phyloP scores from a whole-genome alignment of 2,888 invertebrate genomes.

The Drosophila prostipennis region DNA sequence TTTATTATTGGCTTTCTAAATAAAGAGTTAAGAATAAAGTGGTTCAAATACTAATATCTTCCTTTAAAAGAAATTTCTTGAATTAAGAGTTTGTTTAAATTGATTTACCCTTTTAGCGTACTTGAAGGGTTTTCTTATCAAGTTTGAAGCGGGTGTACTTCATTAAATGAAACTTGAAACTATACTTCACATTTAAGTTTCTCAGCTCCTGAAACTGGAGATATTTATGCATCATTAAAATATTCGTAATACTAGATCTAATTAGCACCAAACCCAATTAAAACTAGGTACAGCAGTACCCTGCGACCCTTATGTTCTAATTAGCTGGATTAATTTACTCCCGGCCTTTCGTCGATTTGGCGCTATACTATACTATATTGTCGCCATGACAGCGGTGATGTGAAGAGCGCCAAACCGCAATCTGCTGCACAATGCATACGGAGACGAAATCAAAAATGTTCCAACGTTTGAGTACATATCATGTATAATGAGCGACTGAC shows the following conservation, averaged over 20 bases:
- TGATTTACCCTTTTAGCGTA: too few relatives aligned
- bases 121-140: too few relatives aligned
- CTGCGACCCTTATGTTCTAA: conserved; percentile 31
- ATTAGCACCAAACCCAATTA: background rate
- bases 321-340: conserved; percentile 67
- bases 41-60: too few relatives aligned
- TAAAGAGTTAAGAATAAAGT: too few relatives aligned
- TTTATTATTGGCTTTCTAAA: too few relatives aligned
- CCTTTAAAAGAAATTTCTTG: too few relatives aligned
- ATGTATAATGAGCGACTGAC: conserved; percentile 25
- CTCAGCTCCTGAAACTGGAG: background rate
- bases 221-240: background rate
- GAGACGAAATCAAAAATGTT: conserved; percentile 29
- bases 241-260: background rate
- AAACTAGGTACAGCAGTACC: background rate
- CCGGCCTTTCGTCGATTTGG: conserved; percentile 38
- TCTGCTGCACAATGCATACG: conserved; percentile 25
- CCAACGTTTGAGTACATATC: conserved; percentile 17
- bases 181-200: background rate
- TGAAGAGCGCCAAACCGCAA: conserved; percentile 19
- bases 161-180: background rate
- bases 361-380: background rate
- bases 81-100: too few relatives aligned
- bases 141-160: too few relatives aligned
- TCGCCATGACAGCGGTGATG: conserved; percentile 5